Evolutionary conservation across 2,113 vertebrate species (phyloP), one percentile per base, ranked within the genome.

Genomic region (Notechis scutatus): DNA sequence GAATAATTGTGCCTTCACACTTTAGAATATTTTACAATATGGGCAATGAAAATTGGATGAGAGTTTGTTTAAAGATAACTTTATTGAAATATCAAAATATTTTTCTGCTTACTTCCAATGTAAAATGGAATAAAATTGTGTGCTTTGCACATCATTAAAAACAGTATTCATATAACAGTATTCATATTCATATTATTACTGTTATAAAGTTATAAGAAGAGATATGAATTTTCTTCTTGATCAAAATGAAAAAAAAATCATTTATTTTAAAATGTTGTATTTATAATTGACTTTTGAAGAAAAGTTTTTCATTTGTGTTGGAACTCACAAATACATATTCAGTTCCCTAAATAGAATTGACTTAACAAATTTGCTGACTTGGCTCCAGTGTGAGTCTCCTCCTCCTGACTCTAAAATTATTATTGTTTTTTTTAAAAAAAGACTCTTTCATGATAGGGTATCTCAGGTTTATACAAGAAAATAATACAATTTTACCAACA

Each of bases 401-500:
- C 92, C 96, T 97, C 96, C 97, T 97, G 97, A 96, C 97, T 97
- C 94, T 96, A 96, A 98, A 98, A 97, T 81, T 39, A 20, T 81
- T 81, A 96, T 96, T 96, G 95, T 97, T 95, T 97, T 97, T 96
- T 97, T 97, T 95, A 97, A 96, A 98, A 96, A 98, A 98, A 96
- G 97, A 97, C 96, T 97, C 96, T 96, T 96, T 95, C 94, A 87
- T 94, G 96, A 97, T 95, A 96, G 95, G 96, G 59, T 92, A 94
- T 95, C 95, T 96, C 96, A 96, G 98, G 34, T 81, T 81, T 81
- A 81, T 81, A 42, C 18, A 42, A 81, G 98, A 98, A 97, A 59
- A 98, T 98, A 98, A 98, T 99, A 98, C 97, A 97, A 98, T 99
- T 99, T 99, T 98, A 96, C 97, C 97, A 97, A 99, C 98, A 99